phyloP scores from a whole-genome alignment of 1,140 invertebrate genomes.

The Drosophila pruinosa region DNA sequence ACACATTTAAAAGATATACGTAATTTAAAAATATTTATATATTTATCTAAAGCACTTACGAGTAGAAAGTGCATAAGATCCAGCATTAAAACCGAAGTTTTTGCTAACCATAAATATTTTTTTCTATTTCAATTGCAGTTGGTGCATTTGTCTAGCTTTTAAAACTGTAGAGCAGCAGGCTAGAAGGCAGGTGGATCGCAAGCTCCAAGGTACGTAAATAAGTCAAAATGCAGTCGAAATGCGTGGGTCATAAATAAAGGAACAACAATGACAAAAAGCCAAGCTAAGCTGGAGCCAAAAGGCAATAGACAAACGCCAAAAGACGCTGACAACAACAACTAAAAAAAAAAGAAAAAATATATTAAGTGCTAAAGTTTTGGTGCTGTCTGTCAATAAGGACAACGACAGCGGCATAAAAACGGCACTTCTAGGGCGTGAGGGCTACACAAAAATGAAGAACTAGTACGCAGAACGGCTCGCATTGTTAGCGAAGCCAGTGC shows the following conservation, averaged over 20 bases:
- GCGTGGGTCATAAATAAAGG: constrained; percentile 56
- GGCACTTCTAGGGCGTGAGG: neutral
- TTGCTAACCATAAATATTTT: constrained; percentile 37
- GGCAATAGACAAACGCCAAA: neutral
- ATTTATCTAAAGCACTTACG: neutral
- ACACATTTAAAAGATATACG: too few relatives aligned
- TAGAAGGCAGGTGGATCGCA: constrained; percentile 25
- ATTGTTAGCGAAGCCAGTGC: constrained; percentile 41
- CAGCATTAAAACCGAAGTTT: constrained; percentile 4
- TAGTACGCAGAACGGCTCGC: constrained; percentile 37
- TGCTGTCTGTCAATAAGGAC: constrained; percentile 42
- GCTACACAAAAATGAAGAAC: constrained; percentile 50
- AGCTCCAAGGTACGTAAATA: constrained; percentile 66
- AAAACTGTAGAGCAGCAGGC: neutral
- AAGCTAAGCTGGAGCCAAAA: constrained; percentile 13
- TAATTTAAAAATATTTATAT: constrained; percentile 17
- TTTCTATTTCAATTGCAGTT: constrained; percentile 21
- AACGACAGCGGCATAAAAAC: constrained; percentile 25
- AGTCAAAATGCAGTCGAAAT: constrained; percentile 54
- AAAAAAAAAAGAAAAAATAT: constrained; percentile 16
- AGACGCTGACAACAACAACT: neutral
- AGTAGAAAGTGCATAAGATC: neutral
- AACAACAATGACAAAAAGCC: constrained; percentile 47
- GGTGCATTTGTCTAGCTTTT: neutral
- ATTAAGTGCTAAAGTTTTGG: constrained; percentile 69